Conservation (phyloP, 2,888 invertebrate species). For the Germaria angustata region DNA sequence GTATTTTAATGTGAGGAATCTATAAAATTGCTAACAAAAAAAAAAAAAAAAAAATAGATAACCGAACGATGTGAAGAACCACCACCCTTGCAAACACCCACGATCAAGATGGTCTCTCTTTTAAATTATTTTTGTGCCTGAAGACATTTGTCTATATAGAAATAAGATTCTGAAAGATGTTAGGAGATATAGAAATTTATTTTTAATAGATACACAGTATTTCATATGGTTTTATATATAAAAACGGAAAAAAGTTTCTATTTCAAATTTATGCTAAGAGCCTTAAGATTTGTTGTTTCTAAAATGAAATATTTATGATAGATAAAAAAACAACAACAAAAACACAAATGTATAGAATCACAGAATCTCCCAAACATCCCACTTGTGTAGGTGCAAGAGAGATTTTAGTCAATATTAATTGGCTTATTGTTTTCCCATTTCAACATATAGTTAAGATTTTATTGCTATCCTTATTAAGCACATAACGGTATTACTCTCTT, state of each 20-base stretch:
- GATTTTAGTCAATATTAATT: background rate
- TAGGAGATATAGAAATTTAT: constrained; percentile 29
- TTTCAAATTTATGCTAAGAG: constrained; percentile 63
- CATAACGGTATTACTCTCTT: constrained; percentile 25
- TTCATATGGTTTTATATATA: constrained; percentile 3
- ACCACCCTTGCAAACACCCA: constrained; percentile 64
- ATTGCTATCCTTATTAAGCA: background rate
- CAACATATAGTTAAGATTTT: background rate
- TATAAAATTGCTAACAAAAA: background rate
- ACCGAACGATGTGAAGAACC: constrained; percentile 33
- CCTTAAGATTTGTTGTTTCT: constrained; percentile 32
- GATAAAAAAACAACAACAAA: constrained; percentile 19
- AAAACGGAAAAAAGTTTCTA: constrained; percentile 53
- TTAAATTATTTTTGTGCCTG: constrained; percentile 9
- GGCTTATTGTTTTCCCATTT: constrained; percentile 23
- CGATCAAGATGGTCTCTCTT: constrained; percentile 37
- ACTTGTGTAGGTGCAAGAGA: constrained; percentile 57
- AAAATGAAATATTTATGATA: constrained; percentile 64
- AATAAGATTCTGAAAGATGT: constrained; percentile 53
- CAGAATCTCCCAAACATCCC: constrained; percentile 10
- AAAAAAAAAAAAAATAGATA: background rate
- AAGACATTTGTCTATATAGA: constrained; percentile 34
- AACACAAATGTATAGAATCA: background rate
- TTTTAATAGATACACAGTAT: background rate
- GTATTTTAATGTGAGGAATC: background rate